phyloP scores from a whole-genome alignment of 2,888 invertebrate species.

The Polydrusus cervinus region DNA sequence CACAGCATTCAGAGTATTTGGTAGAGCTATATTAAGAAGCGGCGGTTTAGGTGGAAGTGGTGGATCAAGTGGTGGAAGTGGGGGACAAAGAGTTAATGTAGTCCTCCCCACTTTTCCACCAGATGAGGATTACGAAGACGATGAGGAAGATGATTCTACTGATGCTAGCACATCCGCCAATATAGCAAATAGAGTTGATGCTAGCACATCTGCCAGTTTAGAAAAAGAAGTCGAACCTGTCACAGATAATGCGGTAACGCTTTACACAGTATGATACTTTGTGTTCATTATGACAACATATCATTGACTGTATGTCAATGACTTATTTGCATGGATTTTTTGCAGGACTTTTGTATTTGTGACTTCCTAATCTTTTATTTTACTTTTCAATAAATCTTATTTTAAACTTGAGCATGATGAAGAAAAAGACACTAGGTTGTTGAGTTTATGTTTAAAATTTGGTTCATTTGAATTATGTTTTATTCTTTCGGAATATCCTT shows the following conservation, averaged over 20 bases:
- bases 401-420: too few species aligned
- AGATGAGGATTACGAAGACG: conserved; percentile 78
- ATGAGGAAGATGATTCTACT: conserved; percentile 69
- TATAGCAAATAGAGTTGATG: neutral
- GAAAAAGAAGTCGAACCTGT: conserved; percentile 33
- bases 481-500: too few species aligned
- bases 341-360: conserved; percentile 35
- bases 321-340: conserved; percentile 45
- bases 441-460: too few species aligned
- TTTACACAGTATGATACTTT: conserved; percentile 61
- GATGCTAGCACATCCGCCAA: conserved; percentile 54
- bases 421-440: too few species aligned
- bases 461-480: too few species aligned
- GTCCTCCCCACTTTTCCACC: conserved; percentile 80
- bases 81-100: conserved; percentile 76
- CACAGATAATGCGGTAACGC: conserved; percentile 55
- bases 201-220: conserved; percentile 20
- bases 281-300: conserved; percentile 35
- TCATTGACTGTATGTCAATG: conserved; percentile 32
- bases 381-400: neutral
- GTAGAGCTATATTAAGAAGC: conserved; percentile 80
- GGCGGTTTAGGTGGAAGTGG: conserved; percentile 73
- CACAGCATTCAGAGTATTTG: conserved; percentile 83
- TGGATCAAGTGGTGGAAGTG: conserved; percentile 70
- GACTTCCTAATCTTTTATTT: conserved; percentile 17